These are phyloP conservation scores for Eulemur coronatus DNA, from an alignment of 2,797 vertebrate species.

Conservation along the genomic window DNA sequence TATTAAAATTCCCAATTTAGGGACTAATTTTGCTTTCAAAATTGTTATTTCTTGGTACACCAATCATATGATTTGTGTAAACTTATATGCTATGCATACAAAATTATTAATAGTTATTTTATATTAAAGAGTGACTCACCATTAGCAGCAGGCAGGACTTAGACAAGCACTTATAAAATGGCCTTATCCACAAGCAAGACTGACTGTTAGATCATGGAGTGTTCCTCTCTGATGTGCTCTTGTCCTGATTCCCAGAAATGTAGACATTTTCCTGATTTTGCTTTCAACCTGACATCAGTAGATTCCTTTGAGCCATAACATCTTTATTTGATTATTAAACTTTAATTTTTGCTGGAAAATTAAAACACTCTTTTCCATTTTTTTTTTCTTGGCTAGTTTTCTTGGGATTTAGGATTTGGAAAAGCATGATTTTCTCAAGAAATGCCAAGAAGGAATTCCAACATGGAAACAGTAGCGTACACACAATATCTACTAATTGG, in stretches of 20 bases:
- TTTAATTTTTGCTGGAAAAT: too few relatives aligned
- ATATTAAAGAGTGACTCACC: background rate
- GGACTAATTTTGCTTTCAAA: background rate
- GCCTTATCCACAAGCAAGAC: background rate
- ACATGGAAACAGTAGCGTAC: background rate
- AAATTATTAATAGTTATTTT: background rate
- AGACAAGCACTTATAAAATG: background rate
- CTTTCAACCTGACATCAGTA: background rate
- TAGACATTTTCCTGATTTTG: background rate
- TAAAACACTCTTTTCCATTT: too few relatives aligned
- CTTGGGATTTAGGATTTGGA: background rate
- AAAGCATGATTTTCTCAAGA: background rate
- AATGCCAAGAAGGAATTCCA: background rate
- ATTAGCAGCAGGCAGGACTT: background rate
- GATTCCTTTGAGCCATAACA: background rate
- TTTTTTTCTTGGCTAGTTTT: background rate
- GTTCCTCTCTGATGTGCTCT: background rate
- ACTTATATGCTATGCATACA: background rate
- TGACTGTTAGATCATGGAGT: background rate
- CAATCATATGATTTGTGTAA: background rate
- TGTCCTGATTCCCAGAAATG: background rate
- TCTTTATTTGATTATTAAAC: background rate
- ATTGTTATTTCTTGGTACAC: background rate
- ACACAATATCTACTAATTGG: background rate
- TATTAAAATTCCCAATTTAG: background rate